Evolutionary conservation across 2,113 vertebrate genomes (phyloP).

Genomic region (Sylvietta virens): DNA sequence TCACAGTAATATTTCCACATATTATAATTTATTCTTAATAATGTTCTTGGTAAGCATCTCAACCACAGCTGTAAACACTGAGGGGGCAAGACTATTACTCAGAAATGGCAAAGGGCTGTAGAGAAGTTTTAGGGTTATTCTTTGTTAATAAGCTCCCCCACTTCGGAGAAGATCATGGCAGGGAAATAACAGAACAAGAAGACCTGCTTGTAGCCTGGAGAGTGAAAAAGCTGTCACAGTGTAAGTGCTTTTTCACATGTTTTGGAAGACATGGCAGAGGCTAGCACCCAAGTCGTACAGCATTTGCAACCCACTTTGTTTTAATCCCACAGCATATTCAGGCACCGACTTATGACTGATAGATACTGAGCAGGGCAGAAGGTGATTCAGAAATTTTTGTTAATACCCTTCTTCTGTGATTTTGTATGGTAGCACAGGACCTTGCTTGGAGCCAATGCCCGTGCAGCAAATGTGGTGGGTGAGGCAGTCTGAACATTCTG

Average conservation of each 20-base stretch:
- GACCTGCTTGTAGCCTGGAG: neutral
- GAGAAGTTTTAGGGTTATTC: neutral
- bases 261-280: neutral
- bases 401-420: neutral
- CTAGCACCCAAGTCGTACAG: accelerated
- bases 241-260: neutral
- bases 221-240: neutral
- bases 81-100: neutral
- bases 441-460: neutral
- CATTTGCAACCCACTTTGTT: neutral
- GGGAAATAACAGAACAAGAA: neutral
- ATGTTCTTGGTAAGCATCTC: neutral
- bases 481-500: neutral
- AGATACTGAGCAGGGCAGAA: neutral
- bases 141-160: neutral
- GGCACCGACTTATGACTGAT: neutral
- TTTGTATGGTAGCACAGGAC: neutral
- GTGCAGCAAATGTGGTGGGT: accelerated
- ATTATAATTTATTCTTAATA: neutral
- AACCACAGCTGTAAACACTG: neutral
- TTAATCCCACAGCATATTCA: neutral
- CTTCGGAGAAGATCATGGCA: neutral
- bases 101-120: neutral
- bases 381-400: neutral
- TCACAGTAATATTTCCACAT: neutral